A percentile compares a stretch with the other conserved stretches of the same genome.
Conservation (phyloP, 1,140 invertebrate species). For the Drosophila tani region DNA sequence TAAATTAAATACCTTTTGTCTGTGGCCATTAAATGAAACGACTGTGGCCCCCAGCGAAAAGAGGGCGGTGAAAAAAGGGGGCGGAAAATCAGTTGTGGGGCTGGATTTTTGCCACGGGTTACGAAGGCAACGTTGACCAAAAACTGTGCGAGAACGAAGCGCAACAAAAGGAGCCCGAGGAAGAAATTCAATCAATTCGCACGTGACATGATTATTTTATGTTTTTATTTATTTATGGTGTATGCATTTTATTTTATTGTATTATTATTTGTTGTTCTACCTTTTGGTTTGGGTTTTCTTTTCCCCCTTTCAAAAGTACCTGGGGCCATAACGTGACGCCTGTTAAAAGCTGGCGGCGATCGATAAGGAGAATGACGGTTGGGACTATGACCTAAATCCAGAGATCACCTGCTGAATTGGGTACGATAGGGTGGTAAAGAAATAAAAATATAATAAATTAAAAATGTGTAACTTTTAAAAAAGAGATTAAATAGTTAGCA, state of each 20-base stretch:
- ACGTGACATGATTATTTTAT: slow-evolving; percentile 82
- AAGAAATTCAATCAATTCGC: slow-evolving; percentile 80
- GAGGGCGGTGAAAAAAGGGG: too few relatives aligned
- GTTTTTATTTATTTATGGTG: slow-evolving; percentile 74
- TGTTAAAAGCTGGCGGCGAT: slow-evolving; percentile 25
- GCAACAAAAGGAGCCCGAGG: slow-evolving; percentile 60
- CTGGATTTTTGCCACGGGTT: slow-evolving; percentile 1
- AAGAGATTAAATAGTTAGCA: too few relatives aligned
- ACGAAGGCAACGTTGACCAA: slow-evolving; percentile 19
- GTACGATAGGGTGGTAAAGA: neutral
- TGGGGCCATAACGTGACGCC: slow-evolving; percentile 36
- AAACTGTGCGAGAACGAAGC: slow-evolving; percentile 37
- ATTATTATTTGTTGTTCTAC: slow-evolving; percentile 34
- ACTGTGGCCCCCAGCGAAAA: slow-evolving; percentile 6
- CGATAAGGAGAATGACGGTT: slow-evolving; percentile 2
- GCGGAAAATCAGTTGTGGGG: neutral
- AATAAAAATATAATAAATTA: too few relatives aligned
- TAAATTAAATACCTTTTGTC: slow-evolving; percentile 82
- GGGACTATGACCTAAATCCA: neutral
- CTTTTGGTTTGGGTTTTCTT: slow-evolving; percentile 16
- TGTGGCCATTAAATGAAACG: slow-evolving; percentile 72
- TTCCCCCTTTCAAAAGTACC: slow-evolving; percentile 27
- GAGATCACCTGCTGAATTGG: neutral
- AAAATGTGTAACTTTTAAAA: too few relatives aligned
- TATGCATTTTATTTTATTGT: slow-evolving; percentile 68